Evolutionary conservation across 2,113 vertebrate species (phyloP).

Genomic region (Fulica atra): DNA sequence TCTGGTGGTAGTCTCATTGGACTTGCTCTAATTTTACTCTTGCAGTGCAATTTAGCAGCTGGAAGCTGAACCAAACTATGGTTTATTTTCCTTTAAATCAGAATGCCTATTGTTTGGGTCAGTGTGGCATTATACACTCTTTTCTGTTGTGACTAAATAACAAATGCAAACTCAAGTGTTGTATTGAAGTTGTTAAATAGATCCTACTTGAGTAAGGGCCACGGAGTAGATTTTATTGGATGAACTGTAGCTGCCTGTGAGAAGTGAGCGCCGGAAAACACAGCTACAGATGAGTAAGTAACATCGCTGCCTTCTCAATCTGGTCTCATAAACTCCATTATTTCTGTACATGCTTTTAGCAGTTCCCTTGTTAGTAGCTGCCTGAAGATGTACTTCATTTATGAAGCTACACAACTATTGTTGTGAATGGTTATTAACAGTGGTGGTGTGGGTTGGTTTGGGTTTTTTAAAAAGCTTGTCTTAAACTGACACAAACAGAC

Average conservation of each 20-base stretch:
- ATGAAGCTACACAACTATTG: too few relatives aligned
- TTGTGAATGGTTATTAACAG: background rate
- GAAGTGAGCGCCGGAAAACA: conserved; percentile 14
- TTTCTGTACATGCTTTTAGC: background rate
- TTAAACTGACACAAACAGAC: background rate
- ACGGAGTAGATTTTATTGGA: background rate
- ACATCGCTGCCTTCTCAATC: conserved; percentile 10
- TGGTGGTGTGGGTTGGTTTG: background rate
- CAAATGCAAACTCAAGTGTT: background rate
- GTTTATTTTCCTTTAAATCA: background rate
- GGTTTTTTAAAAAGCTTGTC: background rate
- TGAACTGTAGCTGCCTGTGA: background rate
- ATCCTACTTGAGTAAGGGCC: background rate
- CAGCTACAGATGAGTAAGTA: conserved; percentile 7
- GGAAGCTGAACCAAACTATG: background rate
- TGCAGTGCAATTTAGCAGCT: background rate
- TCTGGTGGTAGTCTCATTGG: background rate
- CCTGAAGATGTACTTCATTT: background rate
- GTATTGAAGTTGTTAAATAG: background rate
- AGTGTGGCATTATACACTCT: background rate
- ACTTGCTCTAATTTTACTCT: background rate
- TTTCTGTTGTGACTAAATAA: background rate
- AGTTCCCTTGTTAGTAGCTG: background rate
- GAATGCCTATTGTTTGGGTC: background rate
- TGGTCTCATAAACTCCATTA: background rate